Percentiles rank a stretch among this genome's conserved stretches.
Conservation (phyloP, 2,888 invertebrate genomes). For the Melipona beecheii region DNA sequence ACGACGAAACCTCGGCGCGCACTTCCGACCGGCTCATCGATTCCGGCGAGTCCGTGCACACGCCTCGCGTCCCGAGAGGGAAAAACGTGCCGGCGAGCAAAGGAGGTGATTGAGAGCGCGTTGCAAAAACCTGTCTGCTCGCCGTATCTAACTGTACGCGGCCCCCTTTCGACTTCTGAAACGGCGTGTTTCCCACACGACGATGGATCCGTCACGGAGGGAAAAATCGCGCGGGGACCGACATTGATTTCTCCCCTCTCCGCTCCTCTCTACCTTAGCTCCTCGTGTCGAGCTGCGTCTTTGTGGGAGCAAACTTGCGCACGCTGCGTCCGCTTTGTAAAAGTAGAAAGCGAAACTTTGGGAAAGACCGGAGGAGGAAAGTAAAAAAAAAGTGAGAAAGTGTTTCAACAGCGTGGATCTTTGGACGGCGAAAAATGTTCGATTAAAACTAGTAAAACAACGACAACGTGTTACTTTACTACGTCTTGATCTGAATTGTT, state of each 20-base stretch:
- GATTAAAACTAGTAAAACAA: no score
- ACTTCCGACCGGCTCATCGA: constrained; percentile 56
- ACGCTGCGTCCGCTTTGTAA: no score
- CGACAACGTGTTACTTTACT: no score
- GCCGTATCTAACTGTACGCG: constrained; percentile 20
- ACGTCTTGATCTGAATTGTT: no score
- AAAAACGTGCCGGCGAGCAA: constrained; percentile 31
- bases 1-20: constrained; percentile 26
- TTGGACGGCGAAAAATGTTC: no score
- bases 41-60: constrained; percentile 27
- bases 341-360: no score
- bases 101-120: constrained; percentile 53
- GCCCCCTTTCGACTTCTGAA: constrained; percentile 8
- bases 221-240: not conserved
- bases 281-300: not conserved
- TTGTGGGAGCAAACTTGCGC: no score
- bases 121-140: constrained; percentile 47
- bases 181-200: constrained; percentile 30
- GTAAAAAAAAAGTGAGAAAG: no score
- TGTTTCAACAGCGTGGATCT: no score
- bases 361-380: no score
- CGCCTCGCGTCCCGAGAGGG: not conserved
- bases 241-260: constrained; percentile 9
- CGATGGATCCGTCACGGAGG: no score
- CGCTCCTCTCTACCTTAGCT: not conserved